Conservation (phyloP, 2,113 vertebrate species). For the Hippocampus comes region DNA sequence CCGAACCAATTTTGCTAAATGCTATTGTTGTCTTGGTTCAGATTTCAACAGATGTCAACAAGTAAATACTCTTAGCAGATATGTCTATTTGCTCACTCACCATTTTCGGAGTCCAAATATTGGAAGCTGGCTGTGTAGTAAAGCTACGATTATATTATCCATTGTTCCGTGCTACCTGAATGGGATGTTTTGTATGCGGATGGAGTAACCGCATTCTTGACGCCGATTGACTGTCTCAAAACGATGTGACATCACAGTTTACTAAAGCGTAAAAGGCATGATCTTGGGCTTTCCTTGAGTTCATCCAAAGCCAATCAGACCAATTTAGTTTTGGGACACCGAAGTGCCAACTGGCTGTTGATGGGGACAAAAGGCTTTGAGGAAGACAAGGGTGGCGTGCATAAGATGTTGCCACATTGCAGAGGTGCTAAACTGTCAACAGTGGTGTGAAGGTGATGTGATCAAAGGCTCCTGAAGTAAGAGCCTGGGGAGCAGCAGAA, state of each 20-base stretch:
- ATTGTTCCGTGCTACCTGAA: too few species aligned
- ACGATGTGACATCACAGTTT: neutral
- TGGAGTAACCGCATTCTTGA: too few species aligned
- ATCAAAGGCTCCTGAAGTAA: slow-evolving; percentile 61
- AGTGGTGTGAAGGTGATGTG: slow-evolving; percentile 57
- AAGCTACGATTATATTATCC: too few species aligned
- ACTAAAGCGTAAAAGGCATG: neutral
- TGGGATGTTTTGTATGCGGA: too few species aligned
- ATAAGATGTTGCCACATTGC: slow-evolving; percentile 48
- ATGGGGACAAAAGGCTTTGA: slow-evolving; percentile 13
- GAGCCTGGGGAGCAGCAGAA: slow-evolving; percentile 46
- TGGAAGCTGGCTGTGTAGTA: too few species aligned
- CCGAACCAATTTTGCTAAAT: too few species aligned
- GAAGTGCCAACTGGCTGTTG: slow-evolving; percentile 42
- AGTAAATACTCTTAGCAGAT: too few species aligned
- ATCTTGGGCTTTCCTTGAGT: neutral
- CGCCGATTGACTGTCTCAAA: too few species aligned
- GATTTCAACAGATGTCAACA: too few species aligned
- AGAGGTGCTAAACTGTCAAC: slow-evolving; percentile 67
- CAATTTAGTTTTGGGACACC: slow-evolving; percentile 25
- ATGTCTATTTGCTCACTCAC: too few species aligned
- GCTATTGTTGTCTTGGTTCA: too few species aligned
- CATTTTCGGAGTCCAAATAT: too few species aligned
- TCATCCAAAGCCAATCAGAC: slow-evolving; percentile 3
- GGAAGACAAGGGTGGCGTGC: slow-evolving; percentile 49